Evolutionary conservation across 1,140 invertebrate species (phyloP), one percentile per base, ranked within the genome.

Genomic region (Wiebesia pumilae): DNA sequence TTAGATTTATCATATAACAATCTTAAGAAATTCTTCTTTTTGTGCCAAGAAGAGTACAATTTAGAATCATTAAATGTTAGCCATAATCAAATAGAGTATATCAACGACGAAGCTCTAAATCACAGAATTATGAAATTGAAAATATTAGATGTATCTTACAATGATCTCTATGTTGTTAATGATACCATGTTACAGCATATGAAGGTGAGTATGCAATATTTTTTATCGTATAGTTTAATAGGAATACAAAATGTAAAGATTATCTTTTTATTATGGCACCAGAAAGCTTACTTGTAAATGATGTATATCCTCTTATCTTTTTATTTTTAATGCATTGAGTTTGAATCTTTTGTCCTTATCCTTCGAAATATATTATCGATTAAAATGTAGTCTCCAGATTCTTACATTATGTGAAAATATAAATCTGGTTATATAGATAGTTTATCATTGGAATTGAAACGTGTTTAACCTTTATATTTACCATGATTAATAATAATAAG

Each of bases 101-200:
- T 94, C 16, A 90, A 93, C n/a, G 91, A 93, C 71, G 90, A 91
- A 80, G 91, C 92, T 27, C 51, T 94, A 0, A 94, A 91, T 83
- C 65, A 91, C n/a, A 88, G 91, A 87, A 88, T 93, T 38, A 85
- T 90, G 2, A 93, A 93, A 43, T 87, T 94, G 0, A 90, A 91
- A 87, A 84, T 91, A 69, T 83, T 94, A 40, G 93, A 94, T 87
- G 87, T 94, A 0, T 94, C 93, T 0, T 92, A 79, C 73, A 94
- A 94, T 78, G 88, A 87, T 88, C 88, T 94, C 47, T 89, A 88
- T 7, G 85, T 92, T 6, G 88, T 94, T 7, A 94, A 93, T 40
- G 92, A 93, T 67, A 92, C 92, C 0, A 94, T 94, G 92, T 40
- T 94, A 24, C 90, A 93, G 81, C 90, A 94, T 75, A 91, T 94